These are phyloP conservation scores for Smittia aterrima DNA, from an alignment of 2,888 invertebrate species.

Conservation along the genomic window DNA sequence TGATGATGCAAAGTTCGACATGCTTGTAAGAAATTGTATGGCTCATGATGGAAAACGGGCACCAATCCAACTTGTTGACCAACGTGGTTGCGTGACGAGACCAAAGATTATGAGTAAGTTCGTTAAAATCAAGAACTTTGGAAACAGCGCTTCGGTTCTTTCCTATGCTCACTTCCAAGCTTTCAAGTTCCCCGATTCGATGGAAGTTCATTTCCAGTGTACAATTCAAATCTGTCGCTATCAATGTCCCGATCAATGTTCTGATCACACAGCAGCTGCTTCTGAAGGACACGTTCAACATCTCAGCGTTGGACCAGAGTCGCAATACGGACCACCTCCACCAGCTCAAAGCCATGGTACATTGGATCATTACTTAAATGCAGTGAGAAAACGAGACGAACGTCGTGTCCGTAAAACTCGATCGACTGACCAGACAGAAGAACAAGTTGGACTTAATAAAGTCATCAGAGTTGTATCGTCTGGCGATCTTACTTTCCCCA, in stretches of 20 bases:
- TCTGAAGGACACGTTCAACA: slow-evolving; percentile 58
- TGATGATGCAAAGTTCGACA: slow-evolving; percentile 92
- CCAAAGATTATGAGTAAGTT: slow-evolving; percentile 92
- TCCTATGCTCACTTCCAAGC: slow-evolving; percentile 94
- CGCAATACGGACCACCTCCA: slow-evolving; percentile 70
- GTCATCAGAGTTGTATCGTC: slow-evolving; percentile 89
- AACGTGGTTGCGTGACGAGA: slow-evolving; percentile 86
- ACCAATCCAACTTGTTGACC: slow-evolving; percentile 89
- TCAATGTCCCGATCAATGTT: slow-evolving; percentile 90
- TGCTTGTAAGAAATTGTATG: slow-evolving; percentile 91
- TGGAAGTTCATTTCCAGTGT: slow-evolving; percentile 95
- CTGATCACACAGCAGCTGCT: slow-evolving; percentile 57
- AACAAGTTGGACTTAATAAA: slow-evolving; percentile 83
- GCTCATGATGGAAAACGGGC: slow-evolving; percentile 93
- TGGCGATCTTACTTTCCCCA: slow-evolving; percentile 80
- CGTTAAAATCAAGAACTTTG: slow-evolving; percentile 93
- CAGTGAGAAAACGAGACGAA: slow-evolving; percentile 64
- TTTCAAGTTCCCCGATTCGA: slow-evolving; percentile 93
- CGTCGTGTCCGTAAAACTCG: slow-evolving; percentile 67
- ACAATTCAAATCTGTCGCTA: slow-evolving; percentile 92
- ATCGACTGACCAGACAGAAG: slow-evolving; percentile 63
- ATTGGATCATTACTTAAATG: slow-evolving; percentile 59
- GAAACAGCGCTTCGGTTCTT: slow-evolving; percentile 85
- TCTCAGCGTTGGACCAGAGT: slow-evolving; percentile 57
- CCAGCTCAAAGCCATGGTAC: slow-evolving; percentile 52